phyloP scores from a whole-genome alignment of 2,888 invertebrate genomes.

The Hyposoter dolosus region DNA sequence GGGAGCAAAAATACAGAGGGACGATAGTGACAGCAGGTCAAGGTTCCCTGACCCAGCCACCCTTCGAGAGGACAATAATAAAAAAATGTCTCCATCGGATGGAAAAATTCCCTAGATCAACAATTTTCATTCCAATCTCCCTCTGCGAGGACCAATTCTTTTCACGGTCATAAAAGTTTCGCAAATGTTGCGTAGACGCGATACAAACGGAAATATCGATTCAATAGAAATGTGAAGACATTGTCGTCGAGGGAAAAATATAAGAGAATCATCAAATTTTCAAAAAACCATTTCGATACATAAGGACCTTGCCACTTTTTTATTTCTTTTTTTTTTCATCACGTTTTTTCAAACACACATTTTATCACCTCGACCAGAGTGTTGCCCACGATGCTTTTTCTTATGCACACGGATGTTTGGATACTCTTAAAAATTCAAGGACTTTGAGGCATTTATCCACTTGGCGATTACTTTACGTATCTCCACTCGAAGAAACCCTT shows the following conservation, averaged over 20 bases:
- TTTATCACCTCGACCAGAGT: too few relatives aligned
- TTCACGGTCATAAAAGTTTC: neutral
- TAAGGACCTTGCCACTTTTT: neutral
- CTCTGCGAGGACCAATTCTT: neutral
- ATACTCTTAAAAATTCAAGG: neutral
- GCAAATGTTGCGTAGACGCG: neutral
- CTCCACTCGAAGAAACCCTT: neutral
- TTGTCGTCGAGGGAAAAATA: neutral
- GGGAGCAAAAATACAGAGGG: slow-evolving; percentile 6
- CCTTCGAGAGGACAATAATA: slow-evolving; percentile 59
- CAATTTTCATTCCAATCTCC: neutral
- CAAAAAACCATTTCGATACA: neutral
- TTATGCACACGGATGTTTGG: neutral
- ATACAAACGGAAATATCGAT: neutral
- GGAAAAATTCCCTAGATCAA: neutral
- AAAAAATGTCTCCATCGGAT: neutral
- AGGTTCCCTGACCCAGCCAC: slow-evolving; percentile 73
- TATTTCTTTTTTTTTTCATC: neutral
- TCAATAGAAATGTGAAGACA: neutral
- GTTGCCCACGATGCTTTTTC: too few relatives aligned
- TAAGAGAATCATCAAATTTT: neutral
- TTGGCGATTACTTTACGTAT: neutral
- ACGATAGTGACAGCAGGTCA: slow-evolving; percentile 72
- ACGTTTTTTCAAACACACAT: neutral
- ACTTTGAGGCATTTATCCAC: neutral